These are phyloP conservation scores for Sebastiscus albofasciatus DNA, from an alignment of 2,797 vertebrate species.

Conservation along the genomic window DNA sequence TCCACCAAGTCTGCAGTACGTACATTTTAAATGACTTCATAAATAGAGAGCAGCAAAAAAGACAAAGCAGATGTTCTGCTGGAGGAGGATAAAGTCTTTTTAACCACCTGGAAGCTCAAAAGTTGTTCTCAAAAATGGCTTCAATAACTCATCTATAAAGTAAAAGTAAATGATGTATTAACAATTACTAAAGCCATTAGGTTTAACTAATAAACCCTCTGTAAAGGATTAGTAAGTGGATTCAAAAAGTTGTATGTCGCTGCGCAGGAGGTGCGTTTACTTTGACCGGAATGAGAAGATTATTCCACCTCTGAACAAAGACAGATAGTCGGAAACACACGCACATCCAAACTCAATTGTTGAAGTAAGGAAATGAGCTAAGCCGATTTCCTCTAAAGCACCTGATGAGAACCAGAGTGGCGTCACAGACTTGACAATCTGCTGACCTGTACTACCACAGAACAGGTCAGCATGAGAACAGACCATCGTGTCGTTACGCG, in stretches of 20 bases:
- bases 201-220: background rate
- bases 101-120: background rate
- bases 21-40: background rate
- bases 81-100: background rate
- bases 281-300: slow-evolving; percentile 8
- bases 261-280: background rate
- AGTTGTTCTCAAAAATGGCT: background rate
- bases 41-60: background rate
- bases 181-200: background rate
- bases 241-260: background rate
- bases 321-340: slow-evolving; percentile 3
- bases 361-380: slow-evolving; percentile 53
- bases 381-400: slow-evolving; percentile 47
- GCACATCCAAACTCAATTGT: slow-evolving; percentile 19
- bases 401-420: slow-evolving; percentile 51
- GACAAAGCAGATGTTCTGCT: background rate
- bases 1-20: background rate
- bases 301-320: slow-evolving; percentile 4
- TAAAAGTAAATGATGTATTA: background rate
- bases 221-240: background rate
- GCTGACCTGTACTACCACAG: slow-evolving; percentile 40
- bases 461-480: slow-evolving; percentile 18
- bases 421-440: slow-evolving; percentile 30
- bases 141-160: background rate
- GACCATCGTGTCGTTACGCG: background rate